Percentiles rank a stretch among this genome's conserved stretches.
phyloP scores from a whole-genome alignment of 1,140 invertebrate species.

The Tetraneura akinire region DNA sequence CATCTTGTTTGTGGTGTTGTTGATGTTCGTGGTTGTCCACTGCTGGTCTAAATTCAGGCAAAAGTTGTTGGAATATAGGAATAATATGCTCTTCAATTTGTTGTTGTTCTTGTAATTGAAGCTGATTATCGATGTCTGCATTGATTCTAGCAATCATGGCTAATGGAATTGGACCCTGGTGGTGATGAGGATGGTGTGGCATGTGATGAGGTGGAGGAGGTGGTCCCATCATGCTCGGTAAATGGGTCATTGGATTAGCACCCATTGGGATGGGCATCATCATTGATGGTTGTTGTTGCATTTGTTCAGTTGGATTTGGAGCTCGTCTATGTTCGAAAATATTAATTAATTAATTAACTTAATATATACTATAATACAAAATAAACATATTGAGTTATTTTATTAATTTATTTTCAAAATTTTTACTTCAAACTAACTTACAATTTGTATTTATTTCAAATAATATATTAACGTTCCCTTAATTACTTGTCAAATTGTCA shows the following conservation, averaged over 20 bases:
- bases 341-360: too few species aligned
- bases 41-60: conserved; percentile 34
- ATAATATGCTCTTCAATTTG: conserved; percentile 54
- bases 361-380: too few species aligned
- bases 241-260: conserved; percentile 19
- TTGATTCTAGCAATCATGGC: conserved; percentile 54
- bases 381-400: too few species aligned
- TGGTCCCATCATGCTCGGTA: conserved; percentile 28
- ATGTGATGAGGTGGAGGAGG: conserved; percentile 38
- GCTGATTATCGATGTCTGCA: conserved; percentile 38
- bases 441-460: too few species aligned
- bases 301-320: conserved; percentile 24
- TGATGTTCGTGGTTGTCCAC: conserved; percentile 3
- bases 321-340: conserved; percentile 29
- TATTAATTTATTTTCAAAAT: too few species aligned
- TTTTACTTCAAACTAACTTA: too few species aligned
- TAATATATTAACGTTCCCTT: too few species aligned
- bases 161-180: conserved; percentile 49
- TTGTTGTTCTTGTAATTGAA: conserved; percentile 40
- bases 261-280: conserved; percentile 53
- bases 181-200: conserved; percentile 50
- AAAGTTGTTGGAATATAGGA: conserved; percentile 52
- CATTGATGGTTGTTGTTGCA: conserved; percentile 51
- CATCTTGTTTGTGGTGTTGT: conserved; percentile 37
- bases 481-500: too few species aligned